Conservation (phyloP, 2,888 invertebrate genomes). For the Erebia aethiops region DNA sequence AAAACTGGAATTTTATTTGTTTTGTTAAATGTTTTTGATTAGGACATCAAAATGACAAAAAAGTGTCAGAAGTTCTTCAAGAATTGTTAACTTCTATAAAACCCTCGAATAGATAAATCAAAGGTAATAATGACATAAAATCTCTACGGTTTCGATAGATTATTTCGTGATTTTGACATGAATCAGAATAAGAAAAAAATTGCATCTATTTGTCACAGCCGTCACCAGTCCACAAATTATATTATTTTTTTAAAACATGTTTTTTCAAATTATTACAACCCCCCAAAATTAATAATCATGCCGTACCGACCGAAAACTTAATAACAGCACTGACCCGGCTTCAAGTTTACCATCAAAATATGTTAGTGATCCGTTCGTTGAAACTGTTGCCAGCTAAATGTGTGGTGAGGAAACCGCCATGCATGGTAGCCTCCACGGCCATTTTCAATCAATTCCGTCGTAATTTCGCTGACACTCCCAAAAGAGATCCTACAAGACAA, state of each 20-base stretch:
- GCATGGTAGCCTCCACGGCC: not conserved
- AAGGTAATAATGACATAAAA: not conserved
- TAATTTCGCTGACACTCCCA: constrained; percentile 56
- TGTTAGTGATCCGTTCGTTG: constrained; percentile 54
- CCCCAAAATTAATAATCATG: constrained; percentile 52
- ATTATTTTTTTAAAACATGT: constrained; percentile 38
- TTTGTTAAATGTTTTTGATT: constrained; percentile 19
- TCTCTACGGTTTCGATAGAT: not conserved
- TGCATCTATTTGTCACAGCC: constrained; percentile 46
- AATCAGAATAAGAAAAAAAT: constrained; percentile 16
- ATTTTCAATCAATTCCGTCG: constrained; percentile 39
- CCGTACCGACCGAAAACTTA: constrained; percentile 45
- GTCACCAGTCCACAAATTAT: constrained; percentile 55
- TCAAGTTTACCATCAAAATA: constrained; percentile 43
- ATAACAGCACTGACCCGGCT: constrained; percentile 20
- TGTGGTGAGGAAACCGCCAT: constrained; percentile 7
- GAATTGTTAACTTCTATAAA: not conserved
- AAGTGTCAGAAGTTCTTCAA: not conserved
- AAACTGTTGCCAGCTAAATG: constrained; percentile 47
- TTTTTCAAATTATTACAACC: constrained; percentile 43
- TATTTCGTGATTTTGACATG: constrained; percentile 15
- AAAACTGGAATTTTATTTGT: constrained; percentile 5
- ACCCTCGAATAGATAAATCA: not conserved
- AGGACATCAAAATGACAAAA: constrained; percentile 4
- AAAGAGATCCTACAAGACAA: constrained; percentile 56